phyloP scores from a whole-genome alignment of 2,888 invertebrate species.

The Slavum lentiscoides region DNA sequence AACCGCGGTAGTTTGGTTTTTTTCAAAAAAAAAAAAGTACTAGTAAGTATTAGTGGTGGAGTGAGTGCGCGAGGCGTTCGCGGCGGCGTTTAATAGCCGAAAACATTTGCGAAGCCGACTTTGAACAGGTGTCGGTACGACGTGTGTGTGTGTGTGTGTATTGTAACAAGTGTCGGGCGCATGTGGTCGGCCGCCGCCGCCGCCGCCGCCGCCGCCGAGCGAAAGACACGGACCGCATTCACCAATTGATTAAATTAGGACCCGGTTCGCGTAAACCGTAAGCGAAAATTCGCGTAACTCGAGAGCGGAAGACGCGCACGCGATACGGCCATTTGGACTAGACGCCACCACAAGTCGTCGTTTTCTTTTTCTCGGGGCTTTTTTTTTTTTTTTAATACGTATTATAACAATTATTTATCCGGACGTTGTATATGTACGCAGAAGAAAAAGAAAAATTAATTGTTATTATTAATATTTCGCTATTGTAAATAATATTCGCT shows the following conservation, averaged over 20 bases:
- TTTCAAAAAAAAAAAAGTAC: too few species aligned
- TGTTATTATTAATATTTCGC: too few species aligned
- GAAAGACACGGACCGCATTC: constrained; percentile 8
- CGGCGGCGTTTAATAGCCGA: background rate
- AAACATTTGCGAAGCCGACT: constrained; percentile 20
- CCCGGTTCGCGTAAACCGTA: background rate
- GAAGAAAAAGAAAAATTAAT: too few species aligned
- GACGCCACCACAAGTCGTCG: too few species aligned
- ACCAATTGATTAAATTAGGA: constrained; percentile 31
- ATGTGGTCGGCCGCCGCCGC: background rate
- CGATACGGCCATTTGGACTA: too few species aligned
- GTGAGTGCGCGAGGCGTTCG: background rate
- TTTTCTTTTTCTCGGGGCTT: too few species aligned
- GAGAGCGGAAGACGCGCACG: too few species aligned
- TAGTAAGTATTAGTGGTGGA: too few species aligned
- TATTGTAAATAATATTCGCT: too few species aligned
- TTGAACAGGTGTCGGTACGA: constrained; percentile 42
- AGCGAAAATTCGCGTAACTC: background rate
- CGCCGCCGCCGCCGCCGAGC: background rate
- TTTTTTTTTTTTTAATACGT: too few species aligned
- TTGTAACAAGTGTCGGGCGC: constrained; percentile 49
- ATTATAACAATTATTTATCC: too few species aligned
- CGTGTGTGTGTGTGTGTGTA: background rate
- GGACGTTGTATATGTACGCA: too few species aligned
- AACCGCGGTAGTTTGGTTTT: background rate